Evolutionary conservation across 2,113 vertebrate species (phyloP), one percentile per base, ranked within the genome.

Genomic region (Psittacula cyanocephala): DNA sequence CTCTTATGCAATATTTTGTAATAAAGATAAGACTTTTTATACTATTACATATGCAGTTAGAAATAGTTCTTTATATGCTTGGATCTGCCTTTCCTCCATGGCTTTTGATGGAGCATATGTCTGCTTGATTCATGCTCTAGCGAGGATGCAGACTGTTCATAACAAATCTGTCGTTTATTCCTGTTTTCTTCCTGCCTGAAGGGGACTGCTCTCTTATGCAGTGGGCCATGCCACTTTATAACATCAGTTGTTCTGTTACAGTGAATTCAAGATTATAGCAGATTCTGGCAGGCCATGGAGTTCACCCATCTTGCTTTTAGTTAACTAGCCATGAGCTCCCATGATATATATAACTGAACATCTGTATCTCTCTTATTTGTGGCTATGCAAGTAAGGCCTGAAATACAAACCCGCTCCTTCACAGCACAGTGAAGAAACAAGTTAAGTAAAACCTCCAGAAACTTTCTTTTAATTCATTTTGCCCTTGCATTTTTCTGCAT

Each of bases 1-100:
- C 77, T 82, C 76, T 88, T 88, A 79, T 60, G 76, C 77, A 87
- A 71, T 85, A 79, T 79, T 93, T 96, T 84, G 77, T 92, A 91
- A 91, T 95, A 88, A 90, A 65, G 76, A 72, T 88, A 88, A 83
- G 55, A 69, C 33, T 86, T 95, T 77, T 78, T 75, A 64, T 89
- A 63, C 77, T 29, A 31, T 93, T 88, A 78, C 57, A 69, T 60
- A 29, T 59, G 52, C 57, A 47, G 29, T 69, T 91, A 88, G 80
- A 84, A 91, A 50, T 89, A 64, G 29, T 71, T 86, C 83, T 89
- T 92, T 81, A 43, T 53, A 47, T 64, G 25, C 52, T 75, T 88
- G 69, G 55, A 64, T 64, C 20, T 95, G 64, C 76, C 55, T 92
- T 91, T 93, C 90, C 76, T 94, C 60, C 47, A n/a, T 72, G 80